Evolutionary conservation across 2,113 vertebrate genomes (phyloP), one percentile per base, ranked within the genome.

Genomic region (Embiotoca jacksoni): DNA sequence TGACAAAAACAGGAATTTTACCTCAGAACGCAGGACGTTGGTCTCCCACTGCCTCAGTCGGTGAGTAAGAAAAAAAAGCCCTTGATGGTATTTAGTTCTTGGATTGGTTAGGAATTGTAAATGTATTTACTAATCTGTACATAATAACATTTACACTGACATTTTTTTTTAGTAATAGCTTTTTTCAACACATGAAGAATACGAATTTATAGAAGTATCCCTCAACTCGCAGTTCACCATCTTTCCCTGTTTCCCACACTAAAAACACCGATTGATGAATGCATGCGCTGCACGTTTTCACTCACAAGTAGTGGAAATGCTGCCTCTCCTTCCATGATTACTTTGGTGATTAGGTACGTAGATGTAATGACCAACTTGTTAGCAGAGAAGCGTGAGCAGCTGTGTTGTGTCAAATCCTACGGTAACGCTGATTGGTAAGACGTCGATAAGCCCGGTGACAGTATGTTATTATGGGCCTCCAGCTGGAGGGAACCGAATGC

Each of bases 331-430:
- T 52, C 74, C 47, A 5, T 11, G 58, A 66, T 41, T 13, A 14
- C 31, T 33, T 54, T 30, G 50, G 44, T n/a, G 7, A 56, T 62
- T 66, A 50, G 41, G 52, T 31, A 10, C 31, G 10, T 39, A 58
- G 70, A 68, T 7, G 44, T 65, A 67, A 73, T 46, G 64, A 78
- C 54, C 57, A 49, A 49, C 15, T 23, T 57, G 50, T 47, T 39
- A 58, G 57, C 69, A 55, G 63, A 72, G 44, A 15, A 81, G 73
- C 73, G 67, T 15, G 54, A 82, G 58, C 90, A 84, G 80, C 83
- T 89, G 76, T 75, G 84, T 75, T 77, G 46, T 65, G 74, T 58
- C 63, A 41, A 76, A 68, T 72, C 67, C 8, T 58, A 60, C 32
- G 60, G 13, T 47, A 68, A 68, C 41, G 52, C 60, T 65, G 80